Base-by-base conservation (phyloP, 2,113 vertebrate genomes). In the Prochilodus magdalenae region DNA sequence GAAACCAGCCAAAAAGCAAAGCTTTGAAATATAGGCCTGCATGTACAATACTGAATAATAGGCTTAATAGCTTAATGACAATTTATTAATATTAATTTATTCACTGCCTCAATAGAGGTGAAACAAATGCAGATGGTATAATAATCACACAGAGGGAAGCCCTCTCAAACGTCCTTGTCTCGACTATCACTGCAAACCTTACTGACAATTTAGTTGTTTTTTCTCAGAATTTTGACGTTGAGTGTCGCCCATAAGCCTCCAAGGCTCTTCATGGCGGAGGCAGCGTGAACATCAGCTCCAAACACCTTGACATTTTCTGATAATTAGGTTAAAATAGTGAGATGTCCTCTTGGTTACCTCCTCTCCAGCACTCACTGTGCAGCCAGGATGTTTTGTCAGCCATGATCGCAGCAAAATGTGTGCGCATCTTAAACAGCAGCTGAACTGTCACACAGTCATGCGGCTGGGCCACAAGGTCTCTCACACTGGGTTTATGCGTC, bases 291-390 rank as follows among this genome's bases (percentile, higher is more conserved):
- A 49, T 67, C 75, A 55, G 75, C 29, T 67, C 47, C 62, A 36
- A 77, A 77, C 75, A 77, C 75, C 62, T 67, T 67, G 62, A 67
- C 51, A 77, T 67, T 77, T 67, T 67, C 44, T 8, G 75, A 55
- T 77, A 77, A 77, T 77, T 67, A 77, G 62, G 62, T 77, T 77
- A 65, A 77, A 29, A 67, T 77, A 51, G 44, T 53, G 30, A 24
- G 18, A 51, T 59, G 55, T 55, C 44, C 47, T 53, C 4, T 53
- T 53, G 47, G 18, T 14, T 18, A 62, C 26, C 75, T 75, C 73
- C 55, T 77, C 44, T 18, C 18, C 29, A 67, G 67, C 75, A 66
- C 75, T 53, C 29, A 53, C 60, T 66, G 51, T 73, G 44, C 60
- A 77, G 62, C 53, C 27, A 67, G 75, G 65, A 70, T 79, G 16